phyloP scores from a whole-genome alignment of 2,888 invertebrate species.

The Micoletzkya japonica region DNA sequence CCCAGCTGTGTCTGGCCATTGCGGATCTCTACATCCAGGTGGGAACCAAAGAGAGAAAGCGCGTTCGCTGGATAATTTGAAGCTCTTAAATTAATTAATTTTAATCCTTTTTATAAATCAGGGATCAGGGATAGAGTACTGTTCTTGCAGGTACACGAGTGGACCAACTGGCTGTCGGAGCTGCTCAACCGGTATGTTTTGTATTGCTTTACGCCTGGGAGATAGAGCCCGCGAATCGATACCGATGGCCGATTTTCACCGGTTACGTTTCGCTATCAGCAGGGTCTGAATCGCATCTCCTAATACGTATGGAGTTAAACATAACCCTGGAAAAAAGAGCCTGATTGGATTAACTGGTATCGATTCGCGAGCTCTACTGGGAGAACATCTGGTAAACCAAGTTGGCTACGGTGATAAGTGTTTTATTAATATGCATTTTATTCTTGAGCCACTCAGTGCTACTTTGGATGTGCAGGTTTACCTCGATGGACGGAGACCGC shows the following conservation, averaged over 20 bases:
- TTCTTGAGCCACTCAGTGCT: no score
- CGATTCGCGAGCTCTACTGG: no score
- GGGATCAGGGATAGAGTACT: background rate
- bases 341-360: background rate
- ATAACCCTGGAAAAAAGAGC: no score
- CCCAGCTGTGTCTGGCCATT: conserved; percentile 83
- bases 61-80: background rate
- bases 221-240: no score
- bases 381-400: no score
- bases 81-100: background rate
- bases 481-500: conserved; percentile 63
- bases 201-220: no score
- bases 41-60: background rate
- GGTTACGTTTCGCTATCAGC: no score
- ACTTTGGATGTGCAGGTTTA: conserved; percentile 36
- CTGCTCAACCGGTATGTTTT: conserved; percentile 78
- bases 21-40: conserved; percentile 86
- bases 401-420: no score
- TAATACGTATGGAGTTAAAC: no score
- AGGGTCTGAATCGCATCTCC: no score
- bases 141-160: conserved; percentile 75
- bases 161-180: conserved; percentile 86
- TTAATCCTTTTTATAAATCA: background rate
- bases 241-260: no score
- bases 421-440: background rate